Percentiles rank a stretch among this genome's conserved stretches.
Evolutionary conservation across 2,888 invertebrate species (phyloP).

Genomic region (Ophion obscuratus): DNA sequence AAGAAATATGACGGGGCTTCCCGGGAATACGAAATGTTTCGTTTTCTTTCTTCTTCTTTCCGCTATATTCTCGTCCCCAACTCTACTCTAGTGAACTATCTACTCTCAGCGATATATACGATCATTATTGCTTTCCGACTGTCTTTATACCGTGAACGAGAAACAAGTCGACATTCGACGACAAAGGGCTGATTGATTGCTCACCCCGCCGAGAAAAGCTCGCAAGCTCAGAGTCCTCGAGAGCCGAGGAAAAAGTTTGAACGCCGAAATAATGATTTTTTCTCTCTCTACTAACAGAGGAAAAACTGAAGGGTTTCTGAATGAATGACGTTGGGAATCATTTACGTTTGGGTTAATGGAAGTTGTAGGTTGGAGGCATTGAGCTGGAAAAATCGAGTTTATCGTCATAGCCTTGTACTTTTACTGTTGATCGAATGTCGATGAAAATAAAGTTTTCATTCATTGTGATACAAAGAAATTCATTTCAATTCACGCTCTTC

Average conservation of each 20-base stretch:
- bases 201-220: slow-evolving; percentile 46
- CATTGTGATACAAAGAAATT: too few relatives aligned
- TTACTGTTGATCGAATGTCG: too few relatives aligned
- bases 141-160: slow-evolving; percentile 48
- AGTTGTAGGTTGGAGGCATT: background rate
- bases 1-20: slow-evolving; percentile 72
- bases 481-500: too few relatives aligned
- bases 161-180: slow-evolving; percentile 60
- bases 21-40: slow-evolving; percentile 69
- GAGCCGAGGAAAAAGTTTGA: slow-evolving; percentile 38
- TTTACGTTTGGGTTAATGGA: background rate
- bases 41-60: slow-evolving; percentile 35
- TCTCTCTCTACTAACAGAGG: slow-evolving; percentile 11
- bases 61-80: background rate
- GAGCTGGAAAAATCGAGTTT: too few relatives aligned
- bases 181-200: slow-evolving; percentile 69
- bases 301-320: background rate
- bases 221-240: slow-evolving; percentile 23
- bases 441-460: too few relatives aligned
- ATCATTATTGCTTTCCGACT: slow-evolving; percentile 61
- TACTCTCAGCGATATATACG: slow-evolving; percentile 28
- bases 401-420: too few relatives aligned
- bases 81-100: slow-evolving; percentile 40
- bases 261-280: slow-evolving; percentile 46
- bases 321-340: background rate